Percentiles rank a stretch among this genome's conserved stretches.
phyloP scores from a whole-genome alignment of 2,888 invertebrate species.

The Koerneria pararmatus region DNA sequence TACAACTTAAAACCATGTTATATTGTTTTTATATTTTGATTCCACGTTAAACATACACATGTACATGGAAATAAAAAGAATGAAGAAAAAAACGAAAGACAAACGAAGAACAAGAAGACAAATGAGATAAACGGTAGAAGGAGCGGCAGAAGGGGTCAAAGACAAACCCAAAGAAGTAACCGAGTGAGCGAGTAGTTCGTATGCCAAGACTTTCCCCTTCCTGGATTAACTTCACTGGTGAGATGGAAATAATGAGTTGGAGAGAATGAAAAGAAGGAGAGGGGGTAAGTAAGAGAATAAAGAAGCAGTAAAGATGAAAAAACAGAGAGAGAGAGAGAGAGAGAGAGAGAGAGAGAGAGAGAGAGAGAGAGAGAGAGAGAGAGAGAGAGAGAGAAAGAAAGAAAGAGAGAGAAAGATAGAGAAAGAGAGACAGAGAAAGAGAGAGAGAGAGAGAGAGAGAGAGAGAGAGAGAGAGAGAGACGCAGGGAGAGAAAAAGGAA shows the following conservation, averaged over 20 bases:
- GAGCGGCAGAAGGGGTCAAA: neutral
- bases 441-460: slow-evolving; percentile 4
- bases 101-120: neutral
- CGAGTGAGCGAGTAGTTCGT: neutral
- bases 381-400: slow-evolving; percentile 21
- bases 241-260: slow-evolving; percentile 5
- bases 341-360: slow-evolving; percentile 7
- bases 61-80: neutral
- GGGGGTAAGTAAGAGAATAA: neutral
- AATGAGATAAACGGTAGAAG: neutral
- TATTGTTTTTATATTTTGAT: neutral
- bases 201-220: too few species aligned
- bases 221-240: neutral
- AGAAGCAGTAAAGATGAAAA: neutral
- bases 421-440: slow-evolving; percentile 20
- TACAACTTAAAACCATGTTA: too few species aligned
- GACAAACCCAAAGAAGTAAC: neutral
- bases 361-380: slow-evolving; percentile 22
- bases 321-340: slow-evolving; percentile 13
- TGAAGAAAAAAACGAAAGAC: slow-evolving; percentile 10
- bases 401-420: slow-evolving; percentile 26
- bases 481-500: neutral
- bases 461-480: neutral
- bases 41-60: neutral
- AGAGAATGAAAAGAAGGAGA: neutral